Base-by-base conservation (phyloP, 37 sponge, comb jelly and placozoan species). In the Beroe forskalii region DNA sequence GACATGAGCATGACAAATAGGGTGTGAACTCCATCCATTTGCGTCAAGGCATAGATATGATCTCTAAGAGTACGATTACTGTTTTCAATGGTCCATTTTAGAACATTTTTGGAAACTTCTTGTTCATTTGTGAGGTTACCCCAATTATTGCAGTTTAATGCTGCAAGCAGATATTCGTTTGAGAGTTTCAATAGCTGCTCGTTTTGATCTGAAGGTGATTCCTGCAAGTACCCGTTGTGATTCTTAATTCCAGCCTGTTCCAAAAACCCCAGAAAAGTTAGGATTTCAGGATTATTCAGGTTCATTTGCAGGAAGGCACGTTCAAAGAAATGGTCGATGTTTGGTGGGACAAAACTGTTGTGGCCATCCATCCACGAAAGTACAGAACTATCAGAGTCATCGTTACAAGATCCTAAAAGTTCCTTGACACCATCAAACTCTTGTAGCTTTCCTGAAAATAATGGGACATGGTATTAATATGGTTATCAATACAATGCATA, bases 231-330 rank as follows among this genome's bases (percentile, higher is more conserved):
- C n/a, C 86, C 86, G 31, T 80, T 41, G 48, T 80, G 86, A 38
- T 80, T 80, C 55, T 44, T 80, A 6, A 80, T 80, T 12, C 86
- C 86, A 9, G 86, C 86, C 27, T 80, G 86, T 27, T 80, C 86
- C 0, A 80, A 37, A 44, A 80, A 80, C n/a, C 86, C 86, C 86
- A 80, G 1, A 25, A 80, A 80, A 12, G 86, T 44, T 6, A 80
- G 86, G 8, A 43, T 4, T 25, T 80, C 86, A 4, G 86, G 86
- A 44, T 20, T 6, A 23, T 44, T 27, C 44, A 80, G 40, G 20
- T 80, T 80, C 43, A 41, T 28, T 25, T 80, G 86, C 48, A 80
- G 55, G 20, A 80, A 80, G n/a, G 55, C 86, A 4, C 86, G 86
- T 37, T 80, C 86, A 25, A 80, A 80, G 48, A 80, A 80, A 9